These are phyloP conservation scores for Hucho hucho DNA, from an alignment of 2,113 vertebrate genomes.

Conservation along the genomic window DNA sequence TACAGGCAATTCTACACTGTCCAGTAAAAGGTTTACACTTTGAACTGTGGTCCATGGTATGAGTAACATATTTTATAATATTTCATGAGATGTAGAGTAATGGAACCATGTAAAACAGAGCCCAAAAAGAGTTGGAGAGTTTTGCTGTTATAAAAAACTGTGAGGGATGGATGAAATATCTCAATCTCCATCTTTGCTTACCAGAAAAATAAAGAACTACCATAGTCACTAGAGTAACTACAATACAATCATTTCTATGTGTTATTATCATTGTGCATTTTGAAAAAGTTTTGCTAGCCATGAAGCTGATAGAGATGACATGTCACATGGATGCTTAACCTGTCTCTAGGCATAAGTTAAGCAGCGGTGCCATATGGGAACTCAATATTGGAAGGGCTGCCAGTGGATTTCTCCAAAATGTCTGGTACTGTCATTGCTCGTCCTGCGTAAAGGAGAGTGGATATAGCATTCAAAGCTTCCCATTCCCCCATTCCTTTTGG, in stretches of 20 bases:
- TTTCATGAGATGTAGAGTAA: slow-evolving; percentile 54
- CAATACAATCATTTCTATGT: background rate
- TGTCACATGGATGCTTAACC: slow-evolving; percentile 63
- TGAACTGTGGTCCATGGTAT: slow-evolving; percentile 60
- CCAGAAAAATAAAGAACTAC: slow-evolving; percentile 2
- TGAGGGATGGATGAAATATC: slow-evolving; percentile 38
- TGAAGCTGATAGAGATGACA: slow-evolving; percentile 57
- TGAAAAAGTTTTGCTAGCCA: slow-evolving; percentile 41
- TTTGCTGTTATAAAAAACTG: slow-evolving; percentile 24
- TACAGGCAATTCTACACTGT: slow-evolving; percentile 63
- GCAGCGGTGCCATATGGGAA: slow-evolving; percentile 67
- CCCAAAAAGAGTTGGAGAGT: background rate
- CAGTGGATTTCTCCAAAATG: slow-evolving; percentile 68
- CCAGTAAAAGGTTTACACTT: slow-evolving; percentile 69
- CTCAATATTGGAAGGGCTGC: slow-evolving; percentile 63
- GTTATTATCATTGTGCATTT: slow-evolving; percentile 20
- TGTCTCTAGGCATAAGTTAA: slow-evolving; percentile 62
- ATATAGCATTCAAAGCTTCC: slow-evolving; percentile 64
- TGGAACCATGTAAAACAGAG: slow-evolving; percentile 56
- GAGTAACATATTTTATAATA: slow-evolving; percentile 67
- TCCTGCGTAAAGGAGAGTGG: slow-evolving; percentile 49
- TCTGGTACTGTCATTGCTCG: slow-evolving; percentile 74
- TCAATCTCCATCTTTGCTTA: slow-evolving; percentile 21
- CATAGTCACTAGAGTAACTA: background rate
- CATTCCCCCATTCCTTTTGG: slow-evolving; percentile 59